Evolutionary conservation across 2,113 vertebrate species (phyloP), one percentile per base, ranked within the genome.

Genomic region (Marmota monax): DNA sequence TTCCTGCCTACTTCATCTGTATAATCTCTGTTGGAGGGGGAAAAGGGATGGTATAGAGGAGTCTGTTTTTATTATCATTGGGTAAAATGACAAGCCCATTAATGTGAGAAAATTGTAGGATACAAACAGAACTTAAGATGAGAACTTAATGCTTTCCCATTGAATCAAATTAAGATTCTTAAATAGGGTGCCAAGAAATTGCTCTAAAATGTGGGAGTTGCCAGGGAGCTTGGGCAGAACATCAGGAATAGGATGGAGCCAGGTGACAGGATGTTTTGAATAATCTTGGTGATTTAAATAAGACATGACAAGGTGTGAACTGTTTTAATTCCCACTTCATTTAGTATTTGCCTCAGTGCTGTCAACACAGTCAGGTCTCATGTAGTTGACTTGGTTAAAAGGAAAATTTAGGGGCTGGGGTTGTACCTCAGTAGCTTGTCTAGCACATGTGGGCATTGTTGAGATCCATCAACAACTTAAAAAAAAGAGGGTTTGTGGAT

Each of bases 281-380:
- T 90, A 92, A 93, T 85, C 84, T 42, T 87, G 48, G 79, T 93
- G 93, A 97, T 92, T 97, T 96, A 92, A 98, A 92, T 98, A 90
- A 95, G 89, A 83, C 56, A 27, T n/a, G 89, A 90, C 92, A 91
- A 90, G 79, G 74, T 95, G 86, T 53, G 58, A 96, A 92, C 96
- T 84, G 76, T 87, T 83, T 93, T 96, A 90, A 84, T 97, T 98
- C 87, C 95, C 87, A 97, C 96, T 96, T 97, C 90, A 61, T 93
- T 92, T 88, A 53, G 51, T 94, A 78, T 96, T 97, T 84, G 79
- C 87, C 39, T 86, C 51, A 72, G 45, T 23, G 61, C 80, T 92
- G 77, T 97, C 92, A 96, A n/a, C 93, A 82, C 73, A 63, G 42
- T 72, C 56, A 53, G 85, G 72, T 84, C 87, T 89, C n/a, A 61